phyloP scores from a whole-genome alignment of 2,888 invertebrate genomes.

The Subacronicta megacephala region DNA sequence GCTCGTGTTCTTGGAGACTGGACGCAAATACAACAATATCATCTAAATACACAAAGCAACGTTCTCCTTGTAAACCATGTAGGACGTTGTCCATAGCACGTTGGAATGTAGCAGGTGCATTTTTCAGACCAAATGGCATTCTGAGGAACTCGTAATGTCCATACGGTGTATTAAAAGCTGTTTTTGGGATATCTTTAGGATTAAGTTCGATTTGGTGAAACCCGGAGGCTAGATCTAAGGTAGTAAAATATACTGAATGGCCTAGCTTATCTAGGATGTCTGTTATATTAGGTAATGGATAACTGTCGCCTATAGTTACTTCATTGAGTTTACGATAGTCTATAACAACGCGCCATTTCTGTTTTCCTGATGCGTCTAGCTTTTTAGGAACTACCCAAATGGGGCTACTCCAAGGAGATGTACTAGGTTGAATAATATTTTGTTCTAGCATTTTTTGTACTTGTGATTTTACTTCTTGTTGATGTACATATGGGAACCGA shows the following conservation, averaged over 20 bases:
- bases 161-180: slow-evolving; percentile 15
- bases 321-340: no score
- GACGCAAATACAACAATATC: slow-evolving; percentile 43
- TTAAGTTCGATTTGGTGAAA: slow-evolving; percentile 15
- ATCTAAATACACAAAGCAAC: slow-evolving; percentile 26
- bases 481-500: slow-evolving; percentile 57
- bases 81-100: slow-evolving; percentile 21
- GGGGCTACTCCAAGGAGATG: no score
- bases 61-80: slow-evolving; percentile 13
- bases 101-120: slow-evolving; percentile 22
- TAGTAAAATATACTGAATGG: no score
- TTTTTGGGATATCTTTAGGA: slow-evolving; percentile 14
- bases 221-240: no score
- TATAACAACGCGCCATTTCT: no score
- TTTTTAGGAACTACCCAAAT: no score
- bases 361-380: no score
- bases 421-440: no score
- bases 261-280: no score
- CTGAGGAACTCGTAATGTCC: slow-evolving; percentile 20
- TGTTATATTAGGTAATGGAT: no score
- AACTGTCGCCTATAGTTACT: no score
- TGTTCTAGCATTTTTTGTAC: no score
- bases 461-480: slow-evolving; percentile 61
- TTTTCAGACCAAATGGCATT: slow-evolving; percentile 8
- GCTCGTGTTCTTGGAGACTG: slow-evolving; percentile 59